Percentiles rank a stretch among this genome's conserved stretches.
Conservation (phyloP, 2,888 invertebrate genomes). For the Acronicta leporina region DNA sequence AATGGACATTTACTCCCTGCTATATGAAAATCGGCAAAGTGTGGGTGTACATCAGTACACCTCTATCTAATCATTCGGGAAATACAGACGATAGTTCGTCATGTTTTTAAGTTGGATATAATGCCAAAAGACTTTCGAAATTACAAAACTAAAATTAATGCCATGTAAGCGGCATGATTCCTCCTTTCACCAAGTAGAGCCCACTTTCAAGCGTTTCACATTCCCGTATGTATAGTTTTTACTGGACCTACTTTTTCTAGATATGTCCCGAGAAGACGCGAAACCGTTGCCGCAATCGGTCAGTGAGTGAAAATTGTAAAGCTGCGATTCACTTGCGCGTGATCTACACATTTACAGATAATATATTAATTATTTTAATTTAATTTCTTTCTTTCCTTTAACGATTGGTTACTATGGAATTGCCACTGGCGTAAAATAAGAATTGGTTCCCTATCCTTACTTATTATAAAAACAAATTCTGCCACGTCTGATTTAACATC, state of each 20-base stretch:
- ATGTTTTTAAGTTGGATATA: background rate
- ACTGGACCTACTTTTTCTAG: slow-evolving; percentile 34
- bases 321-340: slow-evolving; percentile 24
- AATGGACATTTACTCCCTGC: too few species aligned
- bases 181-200: slow-evolving; percentile 29
- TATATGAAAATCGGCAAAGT: too few species aligned
- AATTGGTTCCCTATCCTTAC: too few species aligned
- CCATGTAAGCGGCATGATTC: slow-evolving; percentile 12
- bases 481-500: too few species aligned
- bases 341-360: too few species aligned
- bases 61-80: too few species aligned
- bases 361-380: too few species aligned
- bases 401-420: too few species aligned
- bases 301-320: slow-evolving; percentile 45
- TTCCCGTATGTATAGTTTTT: slow-evolving; percentile 33
- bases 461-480: too few species aligned
- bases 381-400: too few species aligned
- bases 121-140: slow-evolving; percentile 10
- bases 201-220: slow-evolving; percentile 35
- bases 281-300: slow-evolving; percentile 42
- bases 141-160: slow-evolving; percentile 16
- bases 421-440: too few species aligned
- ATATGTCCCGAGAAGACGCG: slow-evolving; percentile 42
- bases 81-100: background rate
- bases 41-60: too few species aligned